phyloP scores from a whole-genome alignment of 2,113 vertebrate genomes.

The Gallinago undulata region DNA sequence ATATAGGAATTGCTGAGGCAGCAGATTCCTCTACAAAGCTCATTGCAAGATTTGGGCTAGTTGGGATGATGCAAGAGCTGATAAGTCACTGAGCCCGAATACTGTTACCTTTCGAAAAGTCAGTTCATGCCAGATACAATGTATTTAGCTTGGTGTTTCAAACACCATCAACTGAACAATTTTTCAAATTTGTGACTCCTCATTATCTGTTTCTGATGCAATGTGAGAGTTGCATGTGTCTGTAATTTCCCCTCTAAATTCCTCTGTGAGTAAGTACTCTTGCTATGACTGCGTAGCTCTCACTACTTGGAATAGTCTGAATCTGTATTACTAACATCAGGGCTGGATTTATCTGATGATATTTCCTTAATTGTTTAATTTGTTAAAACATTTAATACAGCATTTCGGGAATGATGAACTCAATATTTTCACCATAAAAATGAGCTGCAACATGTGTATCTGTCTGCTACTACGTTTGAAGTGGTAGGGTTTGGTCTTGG shows the following conservation, averaged over 20 bases:
- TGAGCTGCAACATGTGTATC: neutral
- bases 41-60: neutral
- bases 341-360: neutral
- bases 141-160: neutral
- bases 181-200: neutral
- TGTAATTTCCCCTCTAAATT: neutral
- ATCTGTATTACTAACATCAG: neutral
- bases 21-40: neutral
- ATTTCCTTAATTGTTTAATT: neutral
- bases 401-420: neutral
- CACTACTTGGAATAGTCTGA: neutral
- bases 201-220: neutral
- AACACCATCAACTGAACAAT: neutral
- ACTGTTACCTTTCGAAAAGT: neutral
- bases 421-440: neutral
- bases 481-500: neutral
- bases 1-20: neutral
- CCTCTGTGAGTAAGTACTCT: neutral
- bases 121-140: neutral
- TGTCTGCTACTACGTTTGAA: neutral
- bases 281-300: neutral
- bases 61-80: neutral
- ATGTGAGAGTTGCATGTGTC: fast-evolving
- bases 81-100: neutral
- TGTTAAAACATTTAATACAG: neutral